phyloP scores from a whole-genome alignment of 2,113 vertebrate species.

The Leuciscus idus region DNA sequence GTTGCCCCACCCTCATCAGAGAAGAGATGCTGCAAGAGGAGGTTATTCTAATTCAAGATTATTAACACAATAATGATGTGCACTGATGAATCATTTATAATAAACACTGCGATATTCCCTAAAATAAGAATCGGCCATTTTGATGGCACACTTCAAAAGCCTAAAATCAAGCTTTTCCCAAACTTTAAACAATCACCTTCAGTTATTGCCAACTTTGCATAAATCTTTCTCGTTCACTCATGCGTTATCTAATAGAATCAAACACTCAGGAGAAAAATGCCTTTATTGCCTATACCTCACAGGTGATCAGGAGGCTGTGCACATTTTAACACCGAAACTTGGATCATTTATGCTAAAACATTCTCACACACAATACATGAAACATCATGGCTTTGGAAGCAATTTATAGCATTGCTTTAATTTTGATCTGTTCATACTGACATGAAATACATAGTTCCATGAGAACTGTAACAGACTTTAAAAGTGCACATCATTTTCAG shows the following conservation, averaged over 20 bases:
- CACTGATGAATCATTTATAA: too few relatives aligned
- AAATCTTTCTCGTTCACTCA: neutral
- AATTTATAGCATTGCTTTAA: constrained; percentile 6
- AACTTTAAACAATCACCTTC: neutral
- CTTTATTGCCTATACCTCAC: constrained; percentile 12
- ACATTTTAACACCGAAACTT: neutral
- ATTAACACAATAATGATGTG: too few relatives aligned
- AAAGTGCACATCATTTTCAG: constrained; percentile 19
- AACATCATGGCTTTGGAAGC: neutral
- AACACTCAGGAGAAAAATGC: neutral
- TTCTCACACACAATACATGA: neutral
- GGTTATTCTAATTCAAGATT: too few relatives aligned
- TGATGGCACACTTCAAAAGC: too few relatives aligned
- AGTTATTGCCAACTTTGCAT: neutral
- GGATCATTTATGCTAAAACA: neutral
- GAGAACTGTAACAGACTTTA: neutral
- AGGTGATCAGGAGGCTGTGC: neutral
- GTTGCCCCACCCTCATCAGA: too few relatives aligned
- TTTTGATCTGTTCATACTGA: neutral
- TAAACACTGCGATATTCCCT: too few relatives aligned
- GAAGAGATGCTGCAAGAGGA: too few relatives aligned
- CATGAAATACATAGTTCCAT: neutral
- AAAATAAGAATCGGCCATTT: too few relatives aligned
- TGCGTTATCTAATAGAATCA: neutral
- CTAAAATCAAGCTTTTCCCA: too few relatives aligned